Base-by-base conservation (phyloP, 2,888 invertebrate species). In the Liposcelis brunnea region DNA sequence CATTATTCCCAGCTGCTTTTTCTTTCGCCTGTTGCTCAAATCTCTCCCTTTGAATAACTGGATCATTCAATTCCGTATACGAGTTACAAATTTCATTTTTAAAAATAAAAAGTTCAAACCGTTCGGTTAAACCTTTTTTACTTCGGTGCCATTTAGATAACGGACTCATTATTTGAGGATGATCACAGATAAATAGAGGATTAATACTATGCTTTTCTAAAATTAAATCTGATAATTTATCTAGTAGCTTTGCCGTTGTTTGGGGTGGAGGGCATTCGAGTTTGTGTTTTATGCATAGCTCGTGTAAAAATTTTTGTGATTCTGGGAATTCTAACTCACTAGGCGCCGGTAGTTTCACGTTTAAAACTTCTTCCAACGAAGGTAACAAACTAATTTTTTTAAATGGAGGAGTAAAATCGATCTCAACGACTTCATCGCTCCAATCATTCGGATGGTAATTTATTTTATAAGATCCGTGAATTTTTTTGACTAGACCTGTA, bases 41-140 rank as follows among this genome's bases (percentile, higher is more conserved):
- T 49, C 95, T 72, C 57, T 91, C 82, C 48, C 95, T 70, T 62
- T 99, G 98, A 4, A 87, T 85, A 2, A 82, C 71, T 0, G 98
- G 97, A 68, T 99, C 98, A 60, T 99, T 99, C 59, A 99, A 76
- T 67, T 99, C 98, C 0, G 98, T 99, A 64, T 99, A 99, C 0
- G 98, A 97, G 67, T 99, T 99, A 60, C 90, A 90, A 48, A 99
- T 71, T 68, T 99, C 98, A 59, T 94, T 93, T 61, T 89, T 90
- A 79, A 90, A 87, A 1, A 93, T 80, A 66, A 97, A 97, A 49
- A 97, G 65, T 64, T 99, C 98, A 62, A 98, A 98, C 51, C 85
- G 75, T 66, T 99, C 98, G 0, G 98, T 99, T 12, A 99, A 68
- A 1, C 94, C 94, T 40, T 80, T 75, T 21, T 54, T 52, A 42